Evolutionary conservation across 2,797 vertebrate species (phyloP).

Genomic region (Otus scops): DNA sequence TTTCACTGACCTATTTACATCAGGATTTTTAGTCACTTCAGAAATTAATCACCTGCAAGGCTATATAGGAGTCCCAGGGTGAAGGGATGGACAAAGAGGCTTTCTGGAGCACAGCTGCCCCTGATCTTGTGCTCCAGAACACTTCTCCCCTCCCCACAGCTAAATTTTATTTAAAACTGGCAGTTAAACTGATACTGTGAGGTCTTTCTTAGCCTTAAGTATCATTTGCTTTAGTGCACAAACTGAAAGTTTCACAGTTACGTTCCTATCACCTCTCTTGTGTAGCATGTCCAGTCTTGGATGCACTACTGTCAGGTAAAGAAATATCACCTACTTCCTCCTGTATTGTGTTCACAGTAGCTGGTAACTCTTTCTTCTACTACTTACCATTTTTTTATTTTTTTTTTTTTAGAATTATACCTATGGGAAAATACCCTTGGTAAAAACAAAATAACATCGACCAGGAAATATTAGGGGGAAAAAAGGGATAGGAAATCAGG

Average conservation of each 20-base stretch:
- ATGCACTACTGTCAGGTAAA: background rate
- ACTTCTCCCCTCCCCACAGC: background rate
- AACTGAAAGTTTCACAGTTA: background rate
- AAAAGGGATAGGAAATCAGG: background rate
- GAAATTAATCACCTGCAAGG: background rate
- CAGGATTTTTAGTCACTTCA: background rate
- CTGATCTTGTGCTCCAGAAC: background rate
- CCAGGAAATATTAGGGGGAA: background rate
- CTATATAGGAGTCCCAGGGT: background rate
- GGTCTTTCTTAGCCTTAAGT: background rate
- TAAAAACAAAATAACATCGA: background rate
- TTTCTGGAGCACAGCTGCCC: background rate
- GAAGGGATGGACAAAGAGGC: background rate
- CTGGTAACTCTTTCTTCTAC: background rate
- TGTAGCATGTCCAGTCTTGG: background rate
- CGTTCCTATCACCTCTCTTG: background rate
- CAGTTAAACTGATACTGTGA: background rate
- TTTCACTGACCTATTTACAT: constrained; percentile 2
- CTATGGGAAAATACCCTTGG: background rate
- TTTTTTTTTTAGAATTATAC: background rate
- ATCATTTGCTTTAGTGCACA: background rate
- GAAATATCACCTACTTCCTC: background rate
- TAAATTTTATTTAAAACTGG: background rate
- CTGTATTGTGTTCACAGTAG: background rate
- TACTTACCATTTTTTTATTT: background rate